Base-by-base conservation (phyloP, 2,113 vertebrate species). In the Smithornis capensis region DNA sequence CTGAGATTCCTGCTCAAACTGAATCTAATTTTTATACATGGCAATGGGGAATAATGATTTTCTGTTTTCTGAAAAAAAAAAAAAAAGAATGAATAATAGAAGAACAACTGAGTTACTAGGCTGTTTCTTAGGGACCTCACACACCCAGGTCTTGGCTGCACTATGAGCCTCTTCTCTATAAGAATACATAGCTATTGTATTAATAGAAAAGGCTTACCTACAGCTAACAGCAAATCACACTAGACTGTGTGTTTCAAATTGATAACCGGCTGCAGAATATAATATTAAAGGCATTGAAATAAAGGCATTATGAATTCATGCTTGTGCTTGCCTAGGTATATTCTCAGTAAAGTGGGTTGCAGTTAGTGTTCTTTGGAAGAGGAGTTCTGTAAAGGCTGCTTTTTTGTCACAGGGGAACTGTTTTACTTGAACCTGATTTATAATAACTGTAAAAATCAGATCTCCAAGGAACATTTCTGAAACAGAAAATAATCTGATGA, bases 161-260 rank as follows among this genome's bases (percentile, higher is more conserved):
- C 13, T 33, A 7, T 33, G 22, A 85, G 56, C 11, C 45, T 65
- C 25, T 88, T 80, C 16, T 95, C 29, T 76, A 24, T 70, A 49
- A 92, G 91, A 96, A 90, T 71, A 57, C 19, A 47, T 4, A 91
- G 62, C 67, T 47, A 38, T 37, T 87, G 10, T 75, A 69, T 49
- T 37, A 40, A 89, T 49, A 94, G 31, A 94, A 95, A 94, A 71
- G 56, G 33, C 65, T 83, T 63, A 62, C 50, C 68, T 76, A 74
- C 47, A 90, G 75, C 44, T 91, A 82, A 63, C 44, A 64, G n/a
- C 81, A 78, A 86, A 78, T 80, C 55, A 80, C 70, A 45, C 31
- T 45, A 81, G 91, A 90, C 28, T 75, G n/a, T 81, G 14, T 90
- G 60, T 95, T 97, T 97, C 89, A 92, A 86, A 85, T 47, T 87